Percentiles rank a stretch among this genome's conserved stretches.
Evolutionary conservation across 2,888 invertebrate genomes (phyloP).

Genomic region (Calliphora vomitoria): DNA sequence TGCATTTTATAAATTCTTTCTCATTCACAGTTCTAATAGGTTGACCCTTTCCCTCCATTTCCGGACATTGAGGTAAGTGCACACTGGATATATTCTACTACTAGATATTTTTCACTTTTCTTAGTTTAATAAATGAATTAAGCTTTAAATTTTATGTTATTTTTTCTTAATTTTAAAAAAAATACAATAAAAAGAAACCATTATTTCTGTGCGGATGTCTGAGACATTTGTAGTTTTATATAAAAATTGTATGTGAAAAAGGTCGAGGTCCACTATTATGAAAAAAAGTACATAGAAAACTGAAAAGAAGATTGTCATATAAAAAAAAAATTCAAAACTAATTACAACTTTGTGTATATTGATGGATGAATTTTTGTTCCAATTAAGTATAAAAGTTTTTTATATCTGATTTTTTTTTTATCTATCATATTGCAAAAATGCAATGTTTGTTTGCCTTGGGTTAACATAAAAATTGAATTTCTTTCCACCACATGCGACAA

Average conservation of each 20-base stretch:
- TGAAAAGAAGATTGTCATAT: conserved; percentile 18
- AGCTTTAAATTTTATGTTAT: conserved; percentile 72
- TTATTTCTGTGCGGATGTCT: conserved; percentile 59
- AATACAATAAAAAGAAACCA: conserved; percentile 11
- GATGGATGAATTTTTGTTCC: conserved; percentile 85
- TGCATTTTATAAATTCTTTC: conserved; percentile 45
- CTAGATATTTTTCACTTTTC: conserved; percentile 39
- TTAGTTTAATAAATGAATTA: conserved; percentile 71
- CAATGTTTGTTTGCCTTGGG: conserved; percentile 64
- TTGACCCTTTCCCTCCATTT: conserved; percentile 27
- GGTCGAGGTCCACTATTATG: conserved; percentile 84
- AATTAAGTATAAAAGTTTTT: conserved; percentile 72
- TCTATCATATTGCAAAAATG: conserved; percentile 41
- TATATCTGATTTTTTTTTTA: conserved; percentile 56
- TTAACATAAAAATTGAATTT: conserved; percentile 72
- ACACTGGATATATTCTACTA: conserved; percentile 32
- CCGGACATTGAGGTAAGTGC: conserved; percentile 60
- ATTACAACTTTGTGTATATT: conserved; percentile 78
- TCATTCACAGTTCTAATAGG: conserved; percentile 66
- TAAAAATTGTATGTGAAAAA: conserved; percentile 79
- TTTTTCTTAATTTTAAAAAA: conserved; percentile 50
- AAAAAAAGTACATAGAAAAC: conserved; percentile 75
- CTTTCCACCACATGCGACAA: conserved; percentile 67
- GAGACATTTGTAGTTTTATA: conserved; percentile 69
- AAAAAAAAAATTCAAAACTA: conserved; percentile 59